These are phyloP conservation scores for Eupithecia tripunctaria DNA, from an alignment of 2,888 invertebrate genomes.

Conservation along the genomic window DNA sequence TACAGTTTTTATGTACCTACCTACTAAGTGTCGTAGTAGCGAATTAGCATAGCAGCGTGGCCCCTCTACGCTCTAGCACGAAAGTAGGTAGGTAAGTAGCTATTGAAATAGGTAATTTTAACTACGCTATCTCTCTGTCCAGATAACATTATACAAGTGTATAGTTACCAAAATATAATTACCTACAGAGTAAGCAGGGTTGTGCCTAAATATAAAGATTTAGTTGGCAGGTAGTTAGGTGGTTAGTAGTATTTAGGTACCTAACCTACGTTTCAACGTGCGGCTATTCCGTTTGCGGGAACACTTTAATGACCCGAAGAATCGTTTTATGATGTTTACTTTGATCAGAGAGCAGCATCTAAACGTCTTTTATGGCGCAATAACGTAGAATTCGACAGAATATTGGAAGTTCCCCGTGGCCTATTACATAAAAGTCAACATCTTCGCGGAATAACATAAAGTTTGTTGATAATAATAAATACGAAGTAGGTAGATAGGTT, in stretches of 20 bases:
- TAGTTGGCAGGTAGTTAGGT: not conserved
- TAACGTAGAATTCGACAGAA: conserved; percentile 68
- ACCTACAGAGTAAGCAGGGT: not conserved
- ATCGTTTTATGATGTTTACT: conserved; percentile 79
- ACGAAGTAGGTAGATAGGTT: not conserved
- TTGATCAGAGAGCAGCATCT: conserved; percentile 73
- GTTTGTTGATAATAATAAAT: conserved; percentile 12
- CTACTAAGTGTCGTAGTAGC: not conserved
- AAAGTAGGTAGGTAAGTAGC: not conserved
- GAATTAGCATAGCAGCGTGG: not conserved
- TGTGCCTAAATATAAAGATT: not conserved
- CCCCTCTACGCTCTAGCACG: not conserved
- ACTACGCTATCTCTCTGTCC: no score
- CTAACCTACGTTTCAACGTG: conserved; percentile 51
- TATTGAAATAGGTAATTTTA: no score
- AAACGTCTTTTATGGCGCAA: conserved; percentile 70
- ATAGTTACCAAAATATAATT: not conserved
- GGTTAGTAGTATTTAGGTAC: not conserved
- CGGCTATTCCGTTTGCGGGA: conserved; percentile 68
- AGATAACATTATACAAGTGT: not conserved
- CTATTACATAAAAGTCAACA: conserved; percentile 39
- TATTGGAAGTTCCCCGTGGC: conserved; percentile 57
- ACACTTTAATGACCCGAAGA: conserved; percentile 74
- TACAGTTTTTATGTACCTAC: not conserved
- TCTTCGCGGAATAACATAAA: conserved; percentile 32